Conservation (phyloP, 1,140 invertebrate genomes). For the Mya arenaria region DNA sequence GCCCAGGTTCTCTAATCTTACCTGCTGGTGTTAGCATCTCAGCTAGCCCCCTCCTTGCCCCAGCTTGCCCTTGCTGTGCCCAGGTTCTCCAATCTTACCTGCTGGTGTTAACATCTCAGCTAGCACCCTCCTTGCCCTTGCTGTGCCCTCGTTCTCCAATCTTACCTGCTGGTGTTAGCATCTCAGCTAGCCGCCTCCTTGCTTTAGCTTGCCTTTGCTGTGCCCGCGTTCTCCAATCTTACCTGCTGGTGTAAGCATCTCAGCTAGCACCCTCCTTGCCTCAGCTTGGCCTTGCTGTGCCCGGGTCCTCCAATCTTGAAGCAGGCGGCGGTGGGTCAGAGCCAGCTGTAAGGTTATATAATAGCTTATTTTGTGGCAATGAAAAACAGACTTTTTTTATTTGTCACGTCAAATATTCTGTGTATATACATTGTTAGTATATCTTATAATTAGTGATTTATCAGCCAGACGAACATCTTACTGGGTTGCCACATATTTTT, state of each 20-base stretch:
- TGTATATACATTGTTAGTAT: no score
- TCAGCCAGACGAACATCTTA: no score
- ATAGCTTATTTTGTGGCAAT: not conserved
- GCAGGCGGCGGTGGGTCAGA: conserved; percentile 69
- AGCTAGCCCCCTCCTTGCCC: no score
- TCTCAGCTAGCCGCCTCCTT: conserved; percentile 78
- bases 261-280: conserved; percentile 78
- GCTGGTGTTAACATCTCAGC: conserved; percentile 80
- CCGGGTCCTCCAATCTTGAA: conserved; percentile 75
- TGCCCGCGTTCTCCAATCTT: conserved; percentile 74
- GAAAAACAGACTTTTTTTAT: not conserved
- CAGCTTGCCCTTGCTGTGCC: no score
- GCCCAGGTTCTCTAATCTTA: conserved; percentile 71
- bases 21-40: no score
- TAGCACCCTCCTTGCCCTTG: conserved; percentile 76
- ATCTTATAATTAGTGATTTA: no score
- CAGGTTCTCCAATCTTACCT: no score
- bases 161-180: conserved; percentile 78
- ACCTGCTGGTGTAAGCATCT: conserved; percentile 80
- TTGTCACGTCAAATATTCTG: no score
- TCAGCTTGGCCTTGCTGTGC: conserved; percentile 73
- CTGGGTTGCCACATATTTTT: not conserved
- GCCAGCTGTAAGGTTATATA: conserved; percentile 75
- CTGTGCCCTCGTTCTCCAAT: no score
- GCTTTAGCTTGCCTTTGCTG: conserved; percentile 73